Evolutionary conservation across 2,888 invertebrate species (phyloP).

Genomic region (Cheilosia vernalis): DNA sequence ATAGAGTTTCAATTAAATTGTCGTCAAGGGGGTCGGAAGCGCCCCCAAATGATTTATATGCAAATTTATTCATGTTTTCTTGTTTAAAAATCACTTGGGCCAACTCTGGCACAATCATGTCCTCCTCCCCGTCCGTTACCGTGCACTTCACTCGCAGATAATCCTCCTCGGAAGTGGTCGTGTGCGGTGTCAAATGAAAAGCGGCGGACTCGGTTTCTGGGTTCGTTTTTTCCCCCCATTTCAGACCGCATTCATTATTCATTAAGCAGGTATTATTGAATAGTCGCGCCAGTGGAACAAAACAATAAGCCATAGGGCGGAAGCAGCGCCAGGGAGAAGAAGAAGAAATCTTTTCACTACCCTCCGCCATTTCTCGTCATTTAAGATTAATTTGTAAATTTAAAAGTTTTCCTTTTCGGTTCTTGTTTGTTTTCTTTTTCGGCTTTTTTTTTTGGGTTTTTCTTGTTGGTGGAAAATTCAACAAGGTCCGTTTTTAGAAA

Average conservation of each 20-base stretch:
- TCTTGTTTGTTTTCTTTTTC: not conserved
- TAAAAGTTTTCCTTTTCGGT: constrained; percentile 28
- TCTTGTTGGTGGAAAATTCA: not conserved
- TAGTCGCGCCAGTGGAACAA: constrained; percentile 54
- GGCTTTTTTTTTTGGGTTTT: no score
- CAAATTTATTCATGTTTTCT: constrained; percentile 75
- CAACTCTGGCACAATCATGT: constrained; percentile 32
- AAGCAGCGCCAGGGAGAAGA: not conserved
- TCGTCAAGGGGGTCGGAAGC: constrained; percentile 67
- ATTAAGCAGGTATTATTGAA: constrained; percentile 73
- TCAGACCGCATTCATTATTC: constrained; percentile 67
- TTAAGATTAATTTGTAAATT: constrained; percentile 58
- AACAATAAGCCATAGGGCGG: constrained; percentile 40
- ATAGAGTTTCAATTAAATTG: constrained; percentile 76
- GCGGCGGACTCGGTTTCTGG: constrained; percentile 5
- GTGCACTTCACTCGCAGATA: constrained; percentile 49
- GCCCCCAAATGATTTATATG: constrained; percentile 56
- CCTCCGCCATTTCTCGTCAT: constrained; percentile 13
- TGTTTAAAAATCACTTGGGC: constrained; percentile 72
- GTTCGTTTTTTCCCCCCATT: constrained; percentile 31
- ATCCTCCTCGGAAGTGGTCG: constrained; percentile 55
- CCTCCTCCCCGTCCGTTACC: not conserved
- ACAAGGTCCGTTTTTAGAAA: constrained; percentile 20
- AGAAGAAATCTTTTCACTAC: not conserved
- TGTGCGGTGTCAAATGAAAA: constrained; percentile 36